Evolutionary conservation across 2,888 invertebrate genomes (phyloP).

Genomic region (Drosophila pseudotalamancana): DNA sequence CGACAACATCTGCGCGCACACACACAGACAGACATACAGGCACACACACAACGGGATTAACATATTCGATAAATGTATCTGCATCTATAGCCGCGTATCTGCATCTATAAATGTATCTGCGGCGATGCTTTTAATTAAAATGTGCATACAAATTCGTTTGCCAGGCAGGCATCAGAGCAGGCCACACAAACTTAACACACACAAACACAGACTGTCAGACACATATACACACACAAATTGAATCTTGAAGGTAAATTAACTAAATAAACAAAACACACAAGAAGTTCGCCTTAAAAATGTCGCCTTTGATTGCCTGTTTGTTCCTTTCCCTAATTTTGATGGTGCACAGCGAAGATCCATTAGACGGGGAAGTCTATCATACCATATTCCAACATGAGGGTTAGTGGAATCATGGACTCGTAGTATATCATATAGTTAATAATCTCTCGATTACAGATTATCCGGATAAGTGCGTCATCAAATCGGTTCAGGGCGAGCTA

Average conservation of each 20-base stretch:
- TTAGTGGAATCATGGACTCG: constrained; percentile 2
- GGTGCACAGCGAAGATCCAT: background rate
- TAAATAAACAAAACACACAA: background rate
- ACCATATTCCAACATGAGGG: constrained; percentile 22
- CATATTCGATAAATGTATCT: constrained; percentile 63
- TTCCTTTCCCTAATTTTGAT: constrained; percentile 20
- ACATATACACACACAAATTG: constrained; percentile 39
- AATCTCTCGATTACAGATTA: constrained; percentile 14
- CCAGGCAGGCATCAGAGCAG: constrained; percentile 38
- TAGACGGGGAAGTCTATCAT: constrained; percentile 7
- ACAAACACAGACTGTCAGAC: constrained; percentile 7
- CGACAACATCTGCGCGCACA: constrained; percentile 29
- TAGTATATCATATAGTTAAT: background rate
- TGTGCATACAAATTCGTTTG: constrained; percentile 57
- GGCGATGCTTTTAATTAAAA: constrained; percentile 65
- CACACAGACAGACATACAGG: background rate
- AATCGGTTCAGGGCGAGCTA: background rate
- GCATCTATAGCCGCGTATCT: constrained; percentile 22
- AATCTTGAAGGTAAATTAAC: constrained; percentile 49
- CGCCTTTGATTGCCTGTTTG: constrained; percentile 2
- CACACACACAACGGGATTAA: constrained; percentile 59
- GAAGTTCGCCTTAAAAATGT: constrained; percentile 50
- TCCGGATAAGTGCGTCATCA: constrained; percentile 46
- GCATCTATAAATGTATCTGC: constrained; percentile 4
- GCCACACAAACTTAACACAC: constrained; percentile 37